Evolutionary conservation across 2,113 vertebrate genomes (phyloP), one percentile per base, ranked within the genome.

Genomic region (Corythaixoides concolor): DNA sequence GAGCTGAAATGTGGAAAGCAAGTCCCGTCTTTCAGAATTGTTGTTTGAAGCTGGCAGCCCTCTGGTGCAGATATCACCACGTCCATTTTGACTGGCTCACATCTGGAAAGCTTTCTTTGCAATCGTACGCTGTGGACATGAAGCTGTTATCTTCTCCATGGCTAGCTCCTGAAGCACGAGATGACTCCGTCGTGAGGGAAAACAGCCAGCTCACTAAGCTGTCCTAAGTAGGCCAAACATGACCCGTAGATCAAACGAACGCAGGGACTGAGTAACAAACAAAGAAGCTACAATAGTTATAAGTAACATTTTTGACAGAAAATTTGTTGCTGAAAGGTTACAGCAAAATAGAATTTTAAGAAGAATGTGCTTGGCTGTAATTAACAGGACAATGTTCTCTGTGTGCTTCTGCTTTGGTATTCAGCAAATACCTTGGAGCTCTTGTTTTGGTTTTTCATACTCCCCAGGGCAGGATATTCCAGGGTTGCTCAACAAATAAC

Each of bases 381-480:
- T 93, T 87, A 91, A 55, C 20, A 95, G 28, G 72, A 77, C 47
- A 73, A 45, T 64, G 66, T 58, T 88, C 89, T 94, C 68, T 89
- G 56, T 79, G 62, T 82, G 81, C 70, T 95, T 95, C 89, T 96
- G 94, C 93, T 92, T 89, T 97, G 91, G 66, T 91, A 95, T 91
- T 88, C 92, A 95, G 81, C 84, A 96, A 97, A 91, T 91, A 91
- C 62, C 90, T 96, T 94, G 70, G 66, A 95, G 87, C 60, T 92
- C 88, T 89, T 95, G 87, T 91, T 95, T 94, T 94, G 62, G 69
- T 85, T 97, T 92, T 95, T 93, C 43, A 80, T 79, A 50, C 87
- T 95, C 97, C 92, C 89, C 80, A 92, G 89, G 89, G 90, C 73
- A 97, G 95, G 89, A 89, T 97, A 93, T 94, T 95, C 67, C 77